Conservation (phyloP, 2,888 invertebrate species). For the Maniola hyperantus region DNA sequence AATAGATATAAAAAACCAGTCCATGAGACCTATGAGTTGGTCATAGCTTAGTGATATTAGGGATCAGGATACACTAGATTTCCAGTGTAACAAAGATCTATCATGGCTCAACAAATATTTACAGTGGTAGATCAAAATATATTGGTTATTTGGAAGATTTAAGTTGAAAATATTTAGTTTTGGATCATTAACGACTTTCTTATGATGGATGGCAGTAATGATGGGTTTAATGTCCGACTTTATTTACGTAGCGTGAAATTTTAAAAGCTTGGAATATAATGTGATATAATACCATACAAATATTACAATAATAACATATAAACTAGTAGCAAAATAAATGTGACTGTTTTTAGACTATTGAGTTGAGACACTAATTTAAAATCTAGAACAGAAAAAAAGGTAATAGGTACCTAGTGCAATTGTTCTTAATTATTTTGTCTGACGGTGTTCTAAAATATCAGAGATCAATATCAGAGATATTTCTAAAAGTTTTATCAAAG, state of each 20-base stretch:
- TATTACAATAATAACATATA: background rate
- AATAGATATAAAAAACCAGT: conserved; percentile 50
- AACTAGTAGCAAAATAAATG: background rate
- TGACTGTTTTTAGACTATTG: too few relatives aligned
- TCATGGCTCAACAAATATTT: conserved; percentile 38
- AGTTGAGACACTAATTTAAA: too few relatives aligned
- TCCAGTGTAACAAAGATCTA: conserved; percentile 46
- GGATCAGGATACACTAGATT: conserved; percentile 44
- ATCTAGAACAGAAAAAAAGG: too few relatives aligned
- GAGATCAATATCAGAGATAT: too few relatives aligned
- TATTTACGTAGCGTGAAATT: conserved; percentile 40
- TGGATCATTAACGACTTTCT: conserved; percentile 63
- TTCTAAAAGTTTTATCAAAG: too few relatives aligned
- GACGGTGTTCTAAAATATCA: too few relatives aligned
- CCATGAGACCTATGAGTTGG: conserved; percentile 37
- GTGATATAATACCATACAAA: too few relatives aligned
- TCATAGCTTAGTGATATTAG: background rate
- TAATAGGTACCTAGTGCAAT: too few relatives aligned
- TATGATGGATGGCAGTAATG: conserved; percentile 59
- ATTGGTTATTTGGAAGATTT: conserved; percentile 51
- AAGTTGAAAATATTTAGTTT: conserved; percentile 61
- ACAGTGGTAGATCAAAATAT: conserved; percentile 44
- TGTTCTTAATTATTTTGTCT: too few relatives aligned
- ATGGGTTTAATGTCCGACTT: conserved; percentile 44
- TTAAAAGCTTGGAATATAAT: conserved; percentile 28